Conservation (phyloP, 1,140 invertebrate species). For the Apis cerana region DNA sequence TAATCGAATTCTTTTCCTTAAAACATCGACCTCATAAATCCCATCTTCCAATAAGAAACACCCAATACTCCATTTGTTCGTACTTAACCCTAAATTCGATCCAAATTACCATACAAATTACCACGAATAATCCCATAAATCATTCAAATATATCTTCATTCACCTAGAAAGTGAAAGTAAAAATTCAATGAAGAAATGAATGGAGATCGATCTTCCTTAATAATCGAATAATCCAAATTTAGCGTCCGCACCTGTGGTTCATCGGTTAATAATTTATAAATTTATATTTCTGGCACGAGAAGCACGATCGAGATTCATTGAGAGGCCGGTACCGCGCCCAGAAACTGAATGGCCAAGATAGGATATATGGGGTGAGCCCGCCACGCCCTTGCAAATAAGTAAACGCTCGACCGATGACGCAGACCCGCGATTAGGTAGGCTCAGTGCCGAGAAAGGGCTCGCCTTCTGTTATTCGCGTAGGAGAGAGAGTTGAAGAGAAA, state of each 20-base stretch:
- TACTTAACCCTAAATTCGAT: not conserved
- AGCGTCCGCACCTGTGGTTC: conserved; percentile 1
- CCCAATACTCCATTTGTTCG: not conserved
- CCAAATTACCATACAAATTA: conserved; percentile 1
- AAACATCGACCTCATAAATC: too few relatives aligned
- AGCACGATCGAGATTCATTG: conserved; percentile 53
- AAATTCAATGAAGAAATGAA: conserved; percentile 19
- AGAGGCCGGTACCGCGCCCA: conserved; percentile 56
- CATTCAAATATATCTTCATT: not conserved
- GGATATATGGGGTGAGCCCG: conserved; percentile 21
- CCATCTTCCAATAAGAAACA: not conserved
- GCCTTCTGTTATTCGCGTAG: conserved; percentile 15
- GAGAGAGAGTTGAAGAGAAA: conserved; percentile 3
- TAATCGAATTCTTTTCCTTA: not conserved
- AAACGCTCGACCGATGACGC: conserved; percentile 50
- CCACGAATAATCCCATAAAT: not conserved
- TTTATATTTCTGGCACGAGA: conserved; percentile 41
- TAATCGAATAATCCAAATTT: conserved; percentile 21
- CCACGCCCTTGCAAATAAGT: conserved; percentile 65
- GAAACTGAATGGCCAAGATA: conserved; percentile 54
- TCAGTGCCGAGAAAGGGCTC: conserved; percentile 43
- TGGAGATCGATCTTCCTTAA: conserved; percentile 4
- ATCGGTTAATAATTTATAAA: conserved; percentile 40
- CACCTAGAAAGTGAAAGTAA: not conserved
- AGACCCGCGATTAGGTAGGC: conserved; percentile 57